Conservation (phyloP, 2,888 invertebrate species). For the Brenthis ino region DNA sequence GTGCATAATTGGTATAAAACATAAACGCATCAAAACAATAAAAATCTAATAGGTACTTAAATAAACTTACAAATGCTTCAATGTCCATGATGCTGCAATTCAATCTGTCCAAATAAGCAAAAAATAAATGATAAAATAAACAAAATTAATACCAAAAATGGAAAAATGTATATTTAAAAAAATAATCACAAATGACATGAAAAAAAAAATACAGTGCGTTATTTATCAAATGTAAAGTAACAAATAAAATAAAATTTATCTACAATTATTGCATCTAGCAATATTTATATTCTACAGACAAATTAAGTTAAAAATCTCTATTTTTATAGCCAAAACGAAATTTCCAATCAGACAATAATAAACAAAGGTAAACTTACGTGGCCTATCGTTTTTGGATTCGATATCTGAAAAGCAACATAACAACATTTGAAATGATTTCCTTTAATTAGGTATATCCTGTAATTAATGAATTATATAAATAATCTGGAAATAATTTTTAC, state of each 20-base stretch:
- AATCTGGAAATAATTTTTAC: too few species aligned
- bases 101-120: constrained; percentile 25
- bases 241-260: too few species aligned
- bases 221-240: too few species aligned
- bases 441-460: too few species aligned
- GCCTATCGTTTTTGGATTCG: background rate
- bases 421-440: background rate
- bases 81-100: constrained; percentile 9
- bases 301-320: background rate
- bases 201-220: too few species aligned
- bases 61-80: constrained; percentile 34
- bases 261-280: too few species aligned
- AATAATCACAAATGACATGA: background rate
- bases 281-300: background rate
- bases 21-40: too few species aligned
- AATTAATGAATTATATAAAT: too few species aligned
- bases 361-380: constrained; percentile 11
- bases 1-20: too few species aligned
- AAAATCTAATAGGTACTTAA: background rate
- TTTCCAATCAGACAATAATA: background rate
- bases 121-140: constrained; percentile 23
- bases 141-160: background rate
- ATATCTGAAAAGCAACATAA: background rate
- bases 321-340: background rate
- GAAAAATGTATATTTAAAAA: background rate